Conservation (phyloP, 2,113 vertebrate species). For the Sus scrofa region T2T-Sscrofa CM000820.6:28215001-28215500, state of each 20-base stretch:
- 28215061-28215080: background rate
- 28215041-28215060: background rate
- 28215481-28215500: background rate
- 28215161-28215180: background rate
- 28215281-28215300: slow-evolving; percentile 24
- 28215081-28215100: background rate
- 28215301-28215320: background rate
- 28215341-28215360: background rate
- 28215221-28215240: background rate
- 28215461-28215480: slow-evolving; percentile 8
- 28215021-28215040: background rate
- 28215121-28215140: background rate
- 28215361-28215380: background rate
- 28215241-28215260: background rate
- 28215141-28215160: background rate
- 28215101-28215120: background rate
- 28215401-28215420: background rate
- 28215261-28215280: background rate
- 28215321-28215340: background rate
- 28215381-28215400: background rate
- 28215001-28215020: background rate
- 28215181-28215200: background rate
- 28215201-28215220: background rate
- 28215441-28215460: background rate
- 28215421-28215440: background rate